Percentiles rank a stretch among this genome's conserved stretches.
Conservation (phyloP, 2,888 invertebrate species). For the Andricus quercusramuli region DNA sequence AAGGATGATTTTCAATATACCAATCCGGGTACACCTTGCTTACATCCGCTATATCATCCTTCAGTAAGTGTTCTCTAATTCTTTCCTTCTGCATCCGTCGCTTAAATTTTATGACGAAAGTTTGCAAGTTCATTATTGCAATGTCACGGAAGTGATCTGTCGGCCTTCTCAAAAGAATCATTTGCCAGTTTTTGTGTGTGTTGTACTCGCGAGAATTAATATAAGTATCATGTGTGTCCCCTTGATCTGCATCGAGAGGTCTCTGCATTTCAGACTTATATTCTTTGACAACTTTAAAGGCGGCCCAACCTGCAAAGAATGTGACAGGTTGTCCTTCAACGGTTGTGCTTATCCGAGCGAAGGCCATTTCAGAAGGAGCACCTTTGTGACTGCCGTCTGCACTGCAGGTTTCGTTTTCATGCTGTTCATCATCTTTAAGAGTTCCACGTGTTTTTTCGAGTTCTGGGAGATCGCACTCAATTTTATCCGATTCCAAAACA, state of each 20-base stretch:
- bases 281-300: not conserved
- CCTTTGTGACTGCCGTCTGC: too few relatives aligned
- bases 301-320: not conserved
- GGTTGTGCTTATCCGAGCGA: not conserved
- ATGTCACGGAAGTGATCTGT: not conserved
- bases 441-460: not conserved
- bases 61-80: not conserved
- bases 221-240: not conserved
- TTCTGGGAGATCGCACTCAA: not conserved
- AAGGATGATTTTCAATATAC: not conserved
- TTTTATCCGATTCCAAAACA: not conserved
- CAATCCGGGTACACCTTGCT: not conserved
- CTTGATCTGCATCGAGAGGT: not conserved
- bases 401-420: too few relatives aligned
- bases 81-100: not conserved
- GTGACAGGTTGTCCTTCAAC: not conserved
- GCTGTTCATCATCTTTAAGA: too few relatives aligned
- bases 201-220: not conserved
- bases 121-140: not conserved
- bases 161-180: not conserved
- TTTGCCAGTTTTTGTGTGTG: not conserved
- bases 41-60: not conserved
- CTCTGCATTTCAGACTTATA: not conserved
- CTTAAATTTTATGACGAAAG: not conserved
- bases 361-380: not conserved